Evolutionary conservation across 2,888 invertebrate genomes (phyloP), one percentile per base, ranked within the genome.

Genomic region (Pseudococcus longispinus): DNA sequence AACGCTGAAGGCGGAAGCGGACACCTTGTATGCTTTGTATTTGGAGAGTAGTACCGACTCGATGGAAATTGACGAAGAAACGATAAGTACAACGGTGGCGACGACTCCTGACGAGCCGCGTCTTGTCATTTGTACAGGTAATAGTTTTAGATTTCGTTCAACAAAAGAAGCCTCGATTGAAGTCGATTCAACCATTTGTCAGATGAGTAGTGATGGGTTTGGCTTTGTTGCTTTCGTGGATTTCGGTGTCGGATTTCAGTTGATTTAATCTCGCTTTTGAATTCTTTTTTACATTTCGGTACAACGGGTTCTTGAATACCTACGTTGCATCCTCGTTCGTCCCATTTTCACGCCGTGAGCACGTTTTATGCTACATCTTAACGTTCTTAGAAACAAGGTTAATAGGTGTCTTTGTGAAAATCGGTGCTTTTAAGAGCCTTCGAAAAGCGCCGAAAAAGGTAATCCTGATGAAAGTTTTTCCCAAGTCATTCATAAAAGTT

Each of bases 121-220:
- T 42, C 18, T 42, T 37, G 0, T 80, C 37, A 42, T 80, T 80
- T 80, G 77, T 23, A 80, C 32, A 80, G 77, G 77, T 80, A 80
- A 80, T 42, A n/a, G 42, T 42, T 80, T 80, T 80, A 80, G 37
- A 80, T 80, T 42, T 70, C 32, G 29, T 70, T 32, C 32, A 18
- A 70, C 70, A 70, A 80, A n/a, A 80, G 77, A 80, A 80, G 32
- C n/a, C 42, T 42, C 20, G 13, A 9, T 60, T 9, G 23, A 9
- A 60, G 9, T 80, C 77, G 42, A 80, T 23, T 37, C 46, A 18
- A 83, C 32, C 23, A 83, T 44, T 46, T 51, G 60, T 60, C 51
- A 83, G 60, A 51, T 83, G 29, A 83, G 83, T 55, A 60, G 44
- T 82, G 82, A 51, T 82, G 23, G 82, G 82, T 44, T 82, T 42